phyloP scores from a whole-genome alignment of 2,888 invertebrate species.

The Lochmaea crataegi region DNA sequence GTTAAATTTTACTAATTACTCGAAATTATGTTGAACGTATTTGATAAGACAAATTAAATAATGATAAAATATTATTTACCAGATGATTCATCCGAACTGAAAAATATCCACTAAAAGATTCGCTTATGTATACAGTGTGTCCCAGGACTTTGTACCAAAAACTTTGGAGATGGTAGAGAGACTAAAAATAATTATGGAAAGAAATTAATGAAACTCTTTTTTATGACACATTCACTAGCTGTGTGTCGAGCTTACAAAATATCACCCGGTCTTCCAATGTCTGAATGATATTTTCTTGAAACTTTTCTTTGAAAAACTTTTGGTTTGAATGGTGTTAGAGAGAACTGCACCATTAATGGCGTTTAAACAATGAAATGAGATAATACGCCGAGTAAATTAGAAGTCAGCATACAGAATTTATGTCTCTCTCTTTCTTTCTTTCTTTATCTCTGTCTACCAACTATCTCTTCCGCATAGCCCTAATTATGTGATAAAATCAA shows the following conservation, averaged over 20 bases:
- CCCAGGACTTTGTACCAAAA: too few species aligned
- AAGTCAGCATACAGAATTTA: conserved; percentile 8
- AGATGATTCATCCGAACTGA: too few species aligned
- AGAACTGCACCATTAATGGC: background rate
- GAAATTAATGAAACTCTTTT: too few species aligned
- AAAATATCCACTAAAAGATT: background rate
- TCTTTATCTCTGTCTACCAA: background rate
- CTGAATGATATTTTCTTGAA: too few species aligned
- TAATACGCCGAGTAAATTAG: conserved; percentile 9
- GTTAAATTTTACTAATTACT: conserved; percentile 29
- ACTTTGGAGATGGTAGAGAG: too few species aligned
- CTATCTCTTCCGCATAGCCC: conserved; percentile 51
- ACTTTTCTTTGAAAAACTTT: too few species aligned
- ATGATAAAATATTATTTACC: conserved; percentile 10
- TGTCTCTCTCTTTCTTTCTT: conserved; percentile 10
- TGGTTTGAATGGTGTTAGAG: background rate
- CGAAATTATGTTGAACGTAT: conserved; percentile 26
- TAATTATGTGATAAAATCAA: conserved; percentile 63
- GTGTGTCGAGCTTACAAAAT: too few species aligned
- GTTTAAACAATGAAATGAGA: conserved; percentile 10
- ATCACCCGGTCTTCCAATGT: too few species aligned
- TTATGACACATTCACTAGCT: too few species aligned
- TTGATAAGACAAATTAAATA: conserved; percentile 28
- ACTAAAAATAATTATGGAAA: too few species aligned
- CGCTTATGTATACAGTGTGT: background rate